Percentiles rank a stretch among this genome's conserved stretches.
Evolutionary conservation across 2,888 invertebrate species (phyloP).

Genomic region (Melanophora roralis): DNA sequence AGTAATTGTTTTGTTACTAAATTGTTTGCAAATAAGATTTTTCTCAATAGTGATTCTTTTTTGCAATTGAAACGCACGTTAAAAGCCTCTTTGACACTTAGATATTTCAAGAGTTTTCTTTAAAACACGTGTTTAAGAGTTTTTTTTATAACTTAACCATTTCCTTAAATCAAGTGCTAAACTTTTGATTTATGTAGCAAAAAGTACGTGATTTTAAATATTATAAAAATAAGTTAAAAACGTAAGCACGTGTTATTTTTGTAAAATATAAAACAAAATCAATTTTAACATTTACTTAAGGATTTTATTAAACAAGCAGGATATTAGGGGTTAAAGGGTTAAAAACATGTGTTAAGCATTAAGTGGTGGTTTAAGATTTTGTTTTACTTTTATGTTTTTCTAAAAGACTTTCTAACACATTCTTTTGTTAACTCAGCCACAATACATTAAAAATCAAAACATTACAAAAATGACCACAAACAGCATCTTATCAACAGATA

Average conservation of each 20-base stretch:
- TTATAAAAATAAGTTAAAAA: not conserved
- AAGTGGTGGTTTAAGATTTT: slow-evolving; percentile 44
- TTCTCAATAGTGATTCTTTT: too few relatives aligned
- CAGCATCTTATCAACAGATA: slow-evolving; percentile 60
- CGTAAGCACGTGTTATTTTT: slow-evolving; percentile 53
- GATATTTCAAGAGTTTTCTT: too few relatives aligned
- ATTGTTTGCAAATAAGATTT: too few relatives aligned
- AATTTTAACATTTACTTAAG: slow-evolving; percentile 34
- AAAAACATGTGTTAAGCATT: slow-evolving; percentile 27
- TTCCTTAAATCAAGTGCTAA: slow-evolving; percentile 58
- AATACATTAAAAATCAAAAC: slow-evolving; percentile 60
- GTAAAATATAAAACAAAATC: not conserved
- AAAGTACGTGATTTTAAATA: slow-evolving; percentile 27
- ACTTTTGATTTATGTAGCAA: slow-evolving; percentile 16
- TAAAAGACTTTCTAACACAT: slow-evolving; percentile 20
- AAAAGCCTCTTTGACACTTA: too few relatives aligned
- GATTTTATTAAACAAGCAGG: slow-evolving; percentile 38
- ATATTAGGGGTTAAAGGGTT: slow-evolving; percentile 27
- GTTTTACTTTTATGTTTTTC: not conserved
- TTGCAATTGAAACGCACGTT: too few relatives aligned
- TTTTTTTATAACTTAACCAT: not conserved
- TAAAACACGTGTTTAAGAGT: slow-evolving; percentile 48
- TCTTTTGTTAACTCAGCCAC: slow-evolving; percentile 38
- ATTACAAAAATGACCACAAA: slow-evolving; percentile 61
- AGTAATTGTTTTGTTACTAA: too few relatives aligned